Evolutionary conservation across 2,888 invertebrate species (phyloP).

Genomic region (Thymelicus lineola): DNA sequence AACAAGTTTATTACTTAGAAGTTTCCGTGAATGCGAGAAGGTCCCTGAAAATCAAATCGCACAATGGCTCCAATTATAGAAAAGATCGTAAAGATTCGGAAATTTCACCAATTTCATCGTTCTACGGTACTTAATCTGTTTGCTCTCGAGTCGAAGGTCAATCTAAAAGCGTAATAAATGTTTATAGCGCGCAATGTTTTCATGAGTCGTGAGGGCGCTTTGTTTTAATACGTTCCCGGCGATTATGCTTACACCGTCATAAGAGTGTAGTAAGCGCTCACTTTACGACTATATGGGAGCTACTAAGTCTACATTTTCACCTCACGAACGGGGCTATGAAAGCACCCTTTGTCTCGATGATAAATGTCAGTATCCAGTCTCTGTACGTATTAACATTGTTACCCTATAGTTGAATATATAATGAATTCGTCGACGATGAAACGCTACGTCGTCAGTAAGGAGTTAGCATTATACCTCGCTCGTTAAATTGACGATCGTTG

Average conservation of each 20-base stretch:
- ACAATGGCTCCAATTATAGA: constrained; percentile 70
- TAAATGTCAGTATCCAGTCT: constrained; percentile 44
- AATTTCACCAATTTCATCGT: constrained; percentile 49
- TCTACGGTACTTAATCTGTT: constrained; percentile 53
- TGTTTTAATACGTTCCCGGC: constrained; percentile 32
- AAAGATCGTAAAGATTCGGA: constrained; percentile 43
- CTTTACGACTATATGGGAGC: constrained; percentile 35
- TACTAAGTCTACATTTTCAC: constrained; percentile 35
- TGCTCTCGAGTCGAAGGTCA: constrained; percentile 38
- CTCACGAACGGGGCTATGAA: constrained; percentile 37
- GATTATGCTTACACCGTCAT: constrained; percentile 35
- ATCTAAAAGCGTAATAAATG: constrained; percentile 32
- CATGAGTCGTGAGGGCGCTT: constrained; percentile 18
- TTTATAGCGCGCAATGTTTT: constrained; percentile 21
- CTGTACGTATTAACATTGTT: constrained; percentile 43
- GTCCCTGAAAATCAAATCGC: constrained; percentile 60
- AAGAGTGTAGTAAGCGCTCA: constrained; percentile 34
- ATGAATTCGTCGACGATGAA: constrained; percentile 38
- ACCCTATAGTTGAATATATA: constrained; percentile 41
- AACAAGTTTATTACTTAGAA: constrained; percentile 77
- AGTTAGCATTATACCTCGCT: constrained; percentile 55
- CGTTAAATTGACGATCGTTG: constrained; percentile 72
- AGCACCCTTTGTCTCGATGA: constrained; percentile 42
- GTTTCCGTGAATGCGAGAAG: constrained; percentile 63
- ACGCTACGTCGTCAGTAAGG: constrained; percentile 40